Conservation (phyloP, 2,113 vertebrate species). For the Neodontobutis hainanensis region DNA sequence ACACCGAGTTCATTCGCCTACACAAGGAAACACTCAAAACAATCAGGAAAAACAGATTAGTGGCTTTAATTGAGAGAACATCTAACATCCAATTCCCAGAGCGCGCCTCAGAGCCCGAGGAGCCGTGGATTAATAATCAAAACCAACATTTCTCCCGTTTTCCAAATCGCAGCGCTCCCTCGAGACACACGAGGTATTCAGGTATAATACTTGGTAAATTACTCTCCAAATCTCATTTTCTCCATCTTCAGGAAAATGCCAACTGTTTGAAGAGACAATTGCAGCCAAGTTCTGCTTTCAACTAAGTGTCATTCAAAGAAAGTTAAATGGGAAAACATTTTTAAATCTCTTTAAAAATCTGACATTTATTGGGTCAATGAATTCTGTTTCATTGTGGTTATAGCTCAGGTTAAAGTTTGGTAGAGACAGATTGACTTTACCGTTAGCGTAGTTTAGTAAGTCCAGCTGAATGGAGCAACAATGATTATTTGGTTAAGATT, state of each 20-base stretch:
- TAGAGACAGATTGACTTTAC: too few relatives aligned
- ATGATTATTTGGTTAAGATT: too few relatives aligned
- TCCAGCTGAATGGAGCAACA: too few relatives aligned
- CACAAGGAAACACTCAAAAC: constrained; percentile 30
- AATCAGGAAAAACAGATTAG: constrained; percentile 30
- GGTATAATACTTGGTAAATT: constrained; percentile 21
- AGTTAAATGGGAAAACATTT: not conserved
- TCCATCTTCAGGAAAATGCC: not conserved
- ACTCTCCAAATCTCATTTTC: constrained; percentile 42
- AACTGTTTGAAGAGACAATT: not conserved
- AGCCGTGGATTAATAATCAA: constrained; percentile 51
- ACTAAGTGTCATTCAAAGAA: constrained; percentile 6
- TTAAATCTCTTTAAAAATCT: too few relatives aligned
- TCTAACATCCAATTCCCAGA: constrained; percentile 27
- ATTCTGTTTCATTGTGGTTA: too few relatives aligned
- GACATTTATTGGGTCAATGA: too few relatives aligned
- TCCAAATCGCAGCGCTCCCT: constrained; percentile 29
- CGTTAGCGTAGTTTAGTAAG: too few relatives aligned
- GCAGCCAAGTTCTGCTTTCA: not conserved
- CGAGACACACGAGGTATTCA: constrained; percentile 33
- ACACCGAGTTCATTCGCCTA: not conserved
- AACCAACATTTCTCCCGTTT: constrained; percentile 34
- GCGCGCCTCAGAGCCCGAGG: constrained; percentile 22
- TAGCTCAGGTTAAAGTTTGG: too few relatives aligned
- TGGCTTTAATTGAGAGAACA: constrained; percentile 41